Base-by-base conservation (phyloP, 1,140 invertebrate species). In the Drosophila nigromelanica region DNA sequence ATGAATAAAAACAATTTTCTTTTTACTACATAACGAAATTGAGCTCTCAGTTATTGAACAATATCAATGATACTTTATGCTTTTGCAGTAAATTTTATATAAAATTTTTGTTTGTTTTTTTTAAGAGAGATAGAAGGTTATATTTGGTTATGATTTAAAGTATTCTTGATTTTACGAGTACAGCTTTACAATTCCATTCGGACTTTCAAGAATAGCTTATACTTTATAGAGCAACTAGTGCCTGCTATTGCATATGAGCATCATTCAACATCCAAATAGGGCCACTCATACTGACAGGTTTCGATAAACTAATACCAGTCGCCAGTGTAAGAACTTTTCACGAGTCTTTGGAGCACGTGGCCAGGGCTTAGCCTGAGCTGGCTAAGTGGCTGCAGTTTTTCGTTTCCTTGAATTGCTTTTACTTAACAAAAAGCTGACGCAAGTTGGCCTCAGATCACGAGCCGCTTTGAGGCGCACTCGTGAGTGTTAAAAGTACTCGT, bases 401-500 rank as follows among this genome's bases (percentile, higher is more conserved):
- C 24, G 47, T 67, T 52, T 18, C 33, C 50, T 68, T 54, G 48
- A 48, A 73, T 68, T 60, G 63, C 70, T 73, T 73, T 73, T 68
- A 60, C 63, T 40, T 48, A 33, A 58, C 54, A 72, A 59, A 73
- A 73, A 67, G 48, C 70, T 54, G 35, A 54, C 55, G 48, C 59
- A 60, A 54, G 70, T 68, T 68, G 63, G 48, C 64, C 70, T 68
- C 35, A 73, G 70, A 73, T 73, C 63, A 73, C 55, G 50, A 60
- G 63, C 48, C 63, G 70, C 70, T 73, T 54, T 59, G 56, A 68
- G 70, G 33, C 33, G 63, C 63, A 73, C 63, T 73, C 39, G 61
- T 72, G 60, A 66, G 68, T 72, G 61, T 80, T 75, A 76, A 86
- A 85, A 85, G 81, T 81, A 87, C 79, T 86, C 76, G 79, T 68